Conservation (phyloP, 2,888 invertebrate genomes). For the Dryocosmus kuriphilus region DNA sequence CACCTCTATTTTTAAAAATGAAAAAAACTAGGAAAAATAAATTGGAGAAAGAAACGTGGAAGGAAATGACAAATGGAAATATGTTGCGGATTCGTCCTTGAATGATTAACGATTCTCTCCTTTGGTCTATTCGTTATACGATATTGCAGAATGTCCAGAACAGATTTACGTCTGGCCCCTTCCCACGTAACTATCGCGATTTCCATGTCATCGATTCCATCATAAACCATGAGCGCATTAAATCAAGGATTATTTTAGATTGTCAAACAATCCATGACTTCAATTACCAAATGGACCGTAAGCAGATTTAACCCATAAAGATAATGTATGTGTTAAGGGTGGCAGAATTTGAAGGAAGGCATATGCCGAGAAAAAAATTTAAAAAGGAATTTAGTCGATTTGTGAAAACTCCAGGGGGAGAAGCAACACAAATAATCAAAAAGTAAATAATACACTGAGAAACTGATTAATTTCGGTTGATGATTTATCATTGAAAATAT, state of each 20-base stretch:
- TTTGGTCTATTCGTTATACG: constrained; percentile 48
- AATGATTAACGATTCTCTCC: constrained; percentile 57
- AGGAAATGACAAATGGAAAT: constrained; percentile 56
- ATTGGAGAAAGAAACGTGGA: constrained; percentile 36
- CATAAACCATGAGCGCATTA: constrained; percentile 42
- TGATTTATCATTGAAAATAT: not conserved
- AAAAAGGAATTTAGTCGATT: not conserved
- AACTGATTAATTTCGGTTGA: not conserved
- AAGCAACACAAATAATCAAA: not conserved
- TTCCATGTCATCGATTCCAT: constrained; percentile 36
- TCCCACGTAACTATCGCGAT: constrained; percentile 40
- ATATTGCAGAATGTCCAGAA: constrained; percentile 44
- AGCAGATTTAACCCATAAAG: not conserved
- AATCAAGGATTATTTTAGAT: constrained; percentile 35
- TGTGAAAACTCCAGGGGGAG: not conserved
- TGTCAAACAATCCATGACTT: constrained; percentile 29
- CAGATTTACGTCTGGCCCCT: constrained; percentile 26
- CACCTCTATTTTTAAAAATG: constrained; percentile 16
- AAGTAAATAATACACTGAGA: not conserved
- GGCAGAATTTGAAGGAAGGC: not conserved
- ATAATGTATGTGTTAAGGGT: not conserved
- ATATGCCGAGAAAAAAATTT: not conserved
- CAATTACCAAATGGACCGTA: constrained; percentile 12
- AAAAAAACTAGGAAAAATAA: constrained; percentile 38
- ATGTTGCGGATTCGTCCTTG: constrained; percentile 46